Evolutionary conservation across 2,888 invertebrate species (phyloP).

Genomic region (Thelaira solivaga): DNA sequence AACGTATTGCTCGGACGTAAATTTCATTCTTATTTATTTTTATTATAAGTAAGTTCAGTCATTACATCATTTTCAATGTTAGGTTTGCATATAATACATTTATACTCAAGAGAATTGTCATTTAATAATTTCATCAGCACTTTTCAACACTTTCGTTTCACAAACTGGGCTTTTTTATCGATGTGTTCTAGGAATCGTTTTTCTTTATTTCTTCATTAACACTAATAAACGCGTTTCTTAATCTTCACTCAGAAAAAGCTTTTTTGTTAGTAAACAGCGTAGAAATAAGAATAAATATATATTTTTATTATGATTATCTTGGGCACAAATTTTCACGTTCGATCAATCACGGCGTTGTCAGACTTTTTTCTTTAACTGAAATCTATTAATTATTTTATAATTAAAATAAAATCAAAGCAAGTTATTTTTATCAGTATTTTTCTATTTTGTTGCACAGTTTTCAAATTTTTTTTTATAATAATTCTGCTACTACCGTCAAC

Average conservation of each 20-base stretch:
- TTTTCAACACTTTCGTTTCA: not conserved
- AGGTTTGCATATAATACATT: not conserved
- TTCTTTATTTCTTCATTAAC: not conserved
- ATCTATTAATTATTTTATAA: too few species aligned
- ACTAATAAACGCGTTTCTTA: not conserved
- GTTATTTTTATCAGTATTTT: too few species aligned
- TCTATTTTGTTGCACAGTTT: too few species aligned
- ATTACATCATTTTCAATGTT: not conserved
- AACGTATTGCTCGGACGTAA: not conserved
- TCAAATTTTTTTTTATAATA: too few species aligned
- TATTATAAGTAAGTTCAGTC: slow-evolving; percentile 1
- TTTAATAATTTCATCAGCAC: not conserved
- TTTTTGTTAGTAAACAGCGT: too few species aligned
- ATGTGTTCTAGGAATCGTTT: not conserved
- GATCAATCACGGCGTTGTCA: too few species aligned
- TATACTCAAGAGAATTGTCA: not conserved
- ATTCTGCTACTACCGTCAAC: too few species aligned
- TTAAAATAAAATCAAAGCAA: too few species aligned
- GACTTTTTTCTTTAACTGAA: too few species aligned
- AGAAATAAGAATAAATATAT: too few species aligned
- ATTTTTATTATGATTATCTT: too few species aligned
- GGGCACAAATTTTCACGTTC: too few species aligned
- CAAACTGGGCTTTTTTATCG: slow-evolving; percentile 1
- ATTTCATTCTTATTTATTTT: not conserved
- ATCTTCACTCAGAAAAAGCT: not conserved